Evolutionary conservation across 2,888 invertebrate genomes (phyloP).

Genomic region (Lottia scabra): DNA sequence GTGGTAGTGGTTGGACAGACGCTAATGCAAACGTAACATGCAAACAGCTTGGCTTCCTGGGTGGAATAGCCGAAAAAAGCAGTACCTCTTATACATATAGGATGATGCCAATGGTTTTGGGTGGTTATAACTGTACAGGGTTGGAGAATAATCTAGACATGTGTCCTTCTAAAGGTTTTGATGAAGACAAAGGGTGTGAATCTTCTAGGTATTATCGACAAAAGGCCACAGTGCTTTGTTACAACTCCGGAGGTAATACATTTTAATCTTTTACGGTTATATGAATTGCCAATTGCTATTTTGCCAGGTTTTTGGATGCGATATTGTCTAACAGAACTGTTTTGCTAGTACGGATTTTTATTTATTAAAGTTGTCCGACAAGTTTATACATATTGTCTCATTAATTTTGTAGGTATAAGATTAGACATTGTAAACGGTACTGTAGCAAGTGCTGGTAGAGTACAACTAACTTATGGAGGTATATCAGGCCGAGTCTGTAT

Average conservation of each 20-base stretch:
- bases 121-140: constrained; percentile 45
- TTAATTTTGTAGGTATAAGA: constrained; percentile 36
- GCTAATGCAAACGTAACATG: constrained; percentile 38
- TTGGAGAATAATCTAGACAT: constrained; percentile 33
- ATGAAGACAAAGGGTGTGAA: constrained; percentile 40
- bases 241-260: constrained; percentile 39
- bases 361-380: too few relatives aligned
- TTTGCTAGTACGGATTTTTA: too few relatives aligned
- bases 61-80: constrained; percentile 9
- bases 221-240: constrained; percentile 51
- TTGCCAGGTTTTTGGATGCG: too few relatives aligned
- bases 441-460: constrained; percentile 30
- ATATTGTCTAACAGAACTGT: too few relatives aligned
- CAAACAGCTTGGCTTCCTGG: constrained; percentile 10
- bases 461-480: constrained; percentile 44
- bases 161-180: constrained; percentile 43
- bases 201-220: constrained; percentile 18
- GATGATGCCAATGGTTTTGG: constrained; percentile 40
- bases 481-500: constrained; percentile 49
- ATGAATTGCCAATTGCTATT: too few relatives aligned
- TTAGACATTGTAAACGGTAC: constrained; percentile 36
- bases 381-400: background rate
- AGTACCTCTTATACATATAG: background rate
- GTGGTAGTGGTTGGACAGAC: constrained; percentile 52
- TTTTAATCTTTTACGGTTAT: too few relatives aligned